A percentile compares a stretch with the other conserved stretches of the same genome.
phyloP scores from a whole-genome alignment of 1,140 invertebrate genomes.

The Drosophila arizonae region DNA sequence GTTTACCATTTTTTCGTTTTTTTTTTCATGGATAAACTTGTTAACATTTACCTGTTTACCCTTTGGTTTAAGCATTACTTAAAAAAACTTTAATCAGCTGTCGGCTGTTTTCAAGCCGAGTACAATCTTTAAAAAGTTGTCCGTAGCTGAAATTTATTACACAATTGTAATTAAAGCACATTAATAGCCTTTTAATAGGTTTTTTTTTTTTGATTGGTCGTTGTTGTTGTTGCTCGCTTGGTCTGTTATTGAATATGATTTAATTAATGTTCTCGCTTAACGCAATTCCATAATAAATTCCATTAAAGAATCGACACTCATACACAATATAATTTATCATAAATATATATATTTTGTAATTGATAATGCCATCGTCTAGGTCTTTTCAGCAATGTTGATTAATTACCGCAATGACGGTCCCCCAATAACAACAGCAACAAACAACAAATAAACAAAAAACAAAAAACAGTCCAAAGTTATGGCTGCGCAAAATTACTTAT shows the following conservation, averaged over 20 bases:
- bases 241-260: constrained; percentile 43
- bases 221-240: not conserved
- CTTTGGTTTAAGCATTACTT: no score
- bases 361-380: constrained; percentile 75
- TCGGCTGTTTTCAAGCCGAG: no score
- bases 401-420: constrained; percentile 75
- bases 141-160: constrained; percentile 9
- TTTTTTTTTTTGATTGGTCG: not conserved
- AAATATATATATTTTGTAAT: constrained; percentile 60
- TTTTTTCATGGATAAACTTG: no score
- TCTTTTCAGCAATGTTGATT: constrained; percentile 69
- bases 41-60: no score
- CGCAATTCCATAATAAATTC: constrained; percentile 73
- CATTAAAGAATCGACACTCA: constrained; percentile 64
- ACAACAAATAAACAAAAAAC: constrained; percentile 28
- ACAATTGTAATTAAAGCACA: constrained; percentile 35
- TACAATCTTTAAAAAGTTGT: not conserved
- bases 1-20: no score
- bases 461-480: constrained; percentile 66
- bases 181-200: constrained; percentile 48
- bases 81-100: no score
- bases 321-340: constrained; percentile 68
- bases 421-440: constrained; percentile 45
- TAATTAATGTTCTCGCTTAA: constrained; percentile 63
- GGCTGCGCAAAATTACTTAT: constrained; percentile 58